phyloP scores from a whole-genome alignment of 1,140 invertebrate genomes.

The Aporrectodea caliginosa region DNA sequence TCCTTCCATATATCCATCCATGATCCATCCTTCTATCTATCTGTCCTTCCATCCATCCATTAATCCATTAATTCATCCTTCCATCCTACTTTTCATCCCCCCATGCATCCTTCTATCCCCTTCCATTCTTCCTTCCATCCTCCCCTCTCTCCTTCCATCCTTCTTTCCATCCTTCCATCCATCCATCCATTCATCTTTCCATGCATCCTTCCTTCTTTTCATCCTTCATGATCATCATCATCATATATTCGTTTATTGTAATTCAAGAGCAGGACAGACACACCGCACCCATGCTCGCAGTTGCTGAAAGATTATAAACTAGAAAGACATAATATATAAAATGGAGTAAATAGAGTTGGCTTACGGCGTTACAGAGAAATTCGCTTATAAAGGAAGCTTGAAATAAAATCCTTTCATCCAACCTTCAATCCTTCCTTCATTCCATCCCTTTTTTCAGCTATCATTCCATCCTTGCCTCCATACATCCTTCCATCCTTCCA shows the following conservation, averaged over 20 bases:
- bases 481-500: background rate
- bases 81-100: background rate
- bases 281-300: too few relatives aligned
- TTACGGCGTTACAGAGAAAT: too few relatives aligned
- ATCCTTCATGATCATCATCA: background rate
- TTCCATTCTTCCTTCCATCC: background rate
- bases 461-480: background rate
- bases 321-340: too few relatives aligned
- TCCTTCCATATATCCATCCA: constrained; percentile 1
- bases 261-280: too few relatives aligned
- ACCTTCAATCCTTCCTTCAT: too few relatives aligned
- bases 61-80: background rate
- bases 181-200: constrained; percentile 6
- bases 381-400: too few relatives aligned
- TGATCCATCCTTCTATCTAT: constrained; percentile 1
- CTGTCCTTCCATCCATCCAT: constrained; percentile 4
- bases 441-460: background rate
- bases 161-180: background rate
- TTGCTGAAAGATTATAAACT: too few relatives aligned
- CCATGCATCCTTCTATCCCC: background rate
- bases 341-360: too few relatives aligned
- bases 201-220: background rate
- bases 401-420: constrained; percentile 2
- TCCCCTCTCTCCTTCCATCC: background rate
- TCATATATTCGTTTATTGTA: too few relatives aligned